Base-by-base conservation (phyloP, 2,113 vertebrate genomes). In the Macquaria ambigua region DNA sequence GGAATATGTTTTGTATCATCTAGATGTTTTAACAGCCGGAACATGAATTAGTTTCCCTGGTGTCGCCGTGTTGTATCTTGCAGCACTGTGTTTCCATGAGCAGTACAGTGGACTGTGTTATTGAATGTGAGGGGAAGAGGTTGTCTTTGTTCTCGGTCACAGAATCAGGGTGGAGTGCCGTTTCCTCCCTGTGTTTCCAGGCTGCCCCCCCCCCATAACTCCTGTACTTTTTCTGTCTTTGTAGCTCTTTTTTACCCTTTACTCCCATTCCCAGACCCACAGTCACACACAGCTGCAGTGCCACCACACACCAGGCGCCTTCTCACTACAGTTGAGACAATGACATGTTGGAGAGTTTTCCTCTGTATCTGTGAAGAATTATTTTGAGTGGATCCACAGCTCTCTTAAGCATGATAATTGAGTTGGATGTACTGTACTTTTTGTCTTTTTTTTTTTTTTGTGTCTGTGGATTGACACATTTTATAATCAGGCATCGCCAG, bases 101-200 rank as follows among this genome's bases (percentile, higher is more conserved):
- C 77, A 53, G 75, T 39, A 63, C 73, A 77, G 77, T 87, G 69
- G 48, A 59, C 69, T 83, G 62, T 88, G 88, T 88, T 93, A 31
- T 74, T 88, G 73, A 83, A 68, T 88, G 83, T 63, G 79, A 92
- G 92, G 90, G 94, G 91, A 91, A 92, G 90, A 84, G 93, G 86
- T 81, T 83, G 93, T 90, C 91, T 92, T 94, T 95, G 93, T 93
- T 94, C 88, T 93, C 82, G 2, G 78, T 84, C 84, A 84, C 88
- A 88, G 89, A 90, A 93, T 94, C 87, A 93, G 94, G 95, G 95
- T 94, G 95, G 94, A 94, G 95, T 94, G 90, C 90, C 73, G 70
- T 93, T 95, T 95, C 95, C 95, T 96, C 94, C 82, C 89, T 91
- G 91, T 91, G 92, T 95, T 95, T 95, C 93, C 92, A 93, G 88